phyloP scores from a whole-genome alignment of 2,888 invertebrate species.

The Mesoligia furuncula region DNA sequence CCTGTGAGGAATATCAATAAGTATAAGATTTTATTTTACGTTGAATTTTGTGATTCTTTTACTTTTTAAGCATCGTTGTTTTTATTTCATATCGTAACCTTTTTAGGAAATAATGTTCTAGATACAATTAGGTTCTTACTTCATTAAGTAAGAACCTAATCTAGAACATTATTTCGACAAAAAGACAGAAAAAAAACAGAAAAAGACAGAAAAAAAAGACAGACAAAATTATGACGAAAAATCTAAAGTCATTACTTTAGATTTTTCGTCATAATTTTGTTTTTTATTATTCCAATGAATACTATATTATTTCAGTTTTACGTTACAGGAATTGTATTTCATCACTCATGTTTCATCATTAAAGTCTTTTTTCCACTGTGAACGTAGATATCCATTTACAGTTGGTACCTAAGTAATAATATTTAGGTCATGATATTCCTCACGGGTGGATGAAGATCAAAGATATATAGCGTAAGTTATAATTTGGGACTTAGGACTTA shows the following conservation, averaged over 20 bases:
- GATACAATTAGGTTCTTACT: background rate
- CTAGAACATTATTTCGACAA: too few relatives aligned
- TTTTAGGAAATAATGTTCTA: background rate
- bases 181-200: too few relatives aligned
- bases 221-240: too few relatives aligned
- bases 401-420: background rate
- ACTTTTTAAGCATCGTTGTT: background rate
- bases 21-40: background rate
- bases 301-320: background rate
- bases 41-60: background rate
- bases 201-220: too few relatives aligned
- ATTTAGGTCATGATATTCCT: constrained; percentile 22
- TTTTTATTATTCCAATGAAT: background rate
- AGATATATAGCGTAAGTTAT: constrained; percentile 18
- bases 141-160: too few relatives aligned
- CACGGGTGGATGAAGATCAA: background rate
- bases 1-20: constrained; percentile 29
- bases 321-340: background rate
- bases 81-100: background rate
- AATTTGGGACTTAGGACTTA: constrained; percentile 3
- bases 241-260: too few relatives aligned
- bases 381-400: background rate
- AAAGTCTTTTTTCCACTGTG: background rate
- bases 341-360: background rate
- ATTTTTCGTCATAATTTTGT: background rate